phyloP scores from a whole-genome alignment of 1,140 invertebrate genomes.

The Tetramorium simillimum region DNA sequence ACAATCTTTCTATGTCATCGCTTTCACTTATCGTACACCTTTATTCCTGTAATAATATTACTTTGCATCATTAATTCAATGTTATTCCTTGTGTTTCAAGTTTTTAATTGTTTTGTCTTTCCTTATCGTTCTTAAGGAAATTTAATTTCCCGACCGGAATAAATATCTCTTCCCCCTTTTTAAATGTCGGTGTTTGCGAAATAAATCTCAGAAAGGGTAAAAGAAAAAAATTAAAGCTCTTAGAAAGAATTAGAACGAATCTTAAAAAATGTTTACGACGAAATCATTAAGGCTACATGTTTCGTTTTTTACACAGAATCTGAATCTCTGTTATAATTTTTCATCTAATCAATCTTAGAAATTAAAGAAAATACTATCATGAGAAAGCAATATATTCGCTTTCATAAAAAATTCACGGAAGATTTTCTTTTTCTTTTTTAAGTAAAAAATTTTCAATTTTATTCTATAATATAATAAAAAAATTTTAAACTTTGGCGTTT shows the following conservation, averaged over 20 bases:
- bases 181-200: constrained; percentile 28
- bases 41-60: not conserved
- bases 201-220: constrained; percentile 30
- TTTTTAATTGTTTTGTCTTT: constrained; percentile 19
- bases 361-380: not conserved
- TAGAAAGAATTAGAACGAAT: constrained; percentile 27
- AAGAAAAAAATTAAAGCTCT: constrained; percentile 50
- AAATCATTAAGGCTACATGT: constrained; percentile 6
- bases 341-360: not conserved
- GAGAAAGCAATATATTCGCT: not conserved
- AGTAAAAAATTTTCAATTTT: not conserved
- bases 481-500: not conserved
- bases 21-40: not conserved
- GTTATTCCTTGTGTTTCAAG: not conserved
- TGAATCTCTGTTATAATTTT: not conserved
- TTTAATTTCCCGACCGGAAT: constrained; percentile 43
- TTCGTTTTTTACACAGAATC: not conserved
- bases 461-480: not conserved
- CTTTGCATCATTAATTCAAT: constrained; percentile 1
- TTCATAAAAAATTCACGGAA: not conserved
- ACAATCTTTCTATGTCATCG: not conserved
- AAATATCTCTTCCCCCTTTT: constrained; percentile 55
- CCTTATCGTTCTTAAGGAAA: not conserved
- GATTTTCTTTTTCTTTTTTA: not conserved
- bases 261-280: not conserved